phyloP scores from a whole-genome alignment of 2,113 vertebrate species.

The Menura novaehollandiae region DNA sequence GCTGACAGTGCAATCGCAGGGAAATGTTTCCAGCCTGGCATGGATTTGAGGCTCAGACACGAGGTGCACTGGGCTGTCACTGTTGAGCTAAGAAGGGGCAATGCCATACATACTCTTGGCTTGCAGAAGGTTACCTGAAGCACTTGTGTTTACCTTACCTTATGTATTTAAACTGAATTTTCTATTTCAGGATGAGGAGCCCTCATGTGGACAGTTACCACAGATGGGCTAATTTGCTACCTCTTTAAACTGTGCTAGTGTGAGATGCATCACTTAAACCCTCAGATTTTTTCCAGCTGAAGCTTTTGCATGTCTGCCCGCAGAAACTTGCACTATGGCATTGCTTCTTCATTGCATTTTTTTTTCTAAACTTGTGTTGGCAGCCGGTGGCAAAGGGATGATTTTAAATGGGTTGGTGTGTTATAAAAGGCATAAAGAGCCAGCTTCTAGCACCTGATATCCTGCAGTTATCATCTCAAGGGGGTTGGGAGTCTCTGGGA shows the following conservation, averaged over 20 bases:
- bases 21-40: neutral
- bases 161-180: neutral
- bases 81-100: neutral
- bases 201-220: neutral
- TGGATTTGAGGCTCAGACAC: neutral
- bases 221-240: neutral
- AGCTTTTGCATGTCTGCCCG: neutral
- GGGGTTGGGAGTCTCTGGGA: neutral
- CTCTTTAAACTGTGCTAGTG: neutral
- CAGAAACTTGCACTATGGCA: neutral
- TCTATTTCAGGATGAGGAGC: neutral
- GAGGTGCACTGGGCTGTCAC: neutral
- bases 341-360: neutral
- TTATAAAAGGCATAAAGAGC: neutral
- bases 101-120: neutral
- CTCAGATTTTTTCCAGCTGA: neutral
- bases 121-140: neutral
- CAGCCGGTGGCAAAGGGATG: neutral
- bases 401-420: neutral
- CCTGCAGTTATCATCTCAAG: neutral
- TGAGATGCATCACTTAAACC: neutral
- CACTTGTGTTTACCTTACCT: neutral
- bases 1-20: fast-evolving
- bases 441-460: neutral
- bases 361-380: neutral